Evolutionary conservation across 2,797 vertebrate genomes (phyloP), one percentile per base, ranked within the genome.

Genomic region (Myotis findleyi): DNA sequence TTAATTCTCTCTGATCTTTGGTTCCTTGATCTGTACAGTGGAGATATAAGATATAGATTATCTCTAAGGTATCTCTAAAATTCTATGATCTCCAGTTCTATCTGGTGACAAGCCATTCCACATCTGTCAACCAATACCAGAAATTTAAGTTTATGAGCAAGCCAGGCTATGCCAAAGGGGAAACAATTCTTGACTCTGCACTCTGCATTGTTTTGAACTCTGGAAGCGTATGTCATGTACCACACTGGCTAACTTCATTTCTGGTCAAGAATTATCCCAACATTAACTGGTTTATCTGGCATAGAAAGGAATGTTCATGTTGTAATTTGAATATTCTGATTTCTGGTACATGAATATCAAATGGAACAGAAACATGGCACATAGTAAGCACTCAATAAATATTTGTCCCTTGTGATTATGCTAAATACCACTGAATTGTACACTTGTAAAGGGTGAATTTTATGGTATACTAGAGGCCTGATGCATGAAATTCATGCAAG

Each of bases 271-370:
- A 64, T 77, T 89, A 53, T 89, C 86, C 21, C 73, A 85, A 72
- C 23, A 44, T 23, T 55, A n/a, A 13, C 36, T 72, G 41, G n/a
- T 64, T 91, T 80, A 71, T 83, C 23, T 66, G 20, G 38, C 16
- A 30, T 30, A 69, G 76, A 21, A 89, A 93, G 4, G 36, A 95
- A 75, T 53, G 47, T 69, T 84, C 27, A 41, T 47, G 7, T 59
- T 77, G 38, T 86, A 12, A 33, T 76, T 87, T 76, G 77, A 77
- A 96, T 96, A 66, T 18, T 91, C 49, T 89, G 47, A 71, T 18
- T 76, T 84, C 30, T 55, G 33, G 30, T 82, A 21, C 16, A 33
- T 66, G 18, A 85, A 77, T 64, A 73, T 51, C 47, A 77, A 82
- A 66, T 86, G 62, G n/a, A 80, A 55, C 49, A 89, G 47, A 76